Evolutionary conservation across 2,888 invertebrate genomes (phyloP).

Genomic region (Watsonalla cultraria): DNA sequence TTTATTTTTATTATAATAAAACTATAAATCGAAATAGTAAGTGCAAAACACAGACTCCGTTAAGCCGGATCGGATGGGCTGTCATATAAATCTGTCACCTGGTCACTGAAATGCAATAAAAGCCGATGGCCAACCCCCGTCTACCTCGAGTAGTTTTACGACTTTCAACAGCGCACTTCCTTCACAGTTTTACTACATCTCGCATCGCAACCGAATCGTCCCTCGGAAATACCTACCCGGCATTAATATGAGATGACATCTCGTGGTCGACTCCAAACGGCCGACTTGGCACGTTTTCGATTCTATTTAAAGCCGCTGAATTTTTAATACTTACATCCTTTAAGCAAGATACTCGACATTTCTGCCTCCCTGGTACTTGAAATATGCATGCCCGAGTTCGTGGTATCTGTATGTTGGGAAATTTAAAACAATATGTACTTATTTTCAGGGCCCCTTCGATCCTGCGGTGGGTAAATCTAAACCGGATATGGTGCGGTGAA

Average conservation of each 20-base stretch:
- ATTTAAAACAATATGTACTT: conserved; percentile 1
- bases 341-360: not conserved
- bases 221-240: conserved; percentile 20
- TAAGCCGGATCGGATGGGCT: not conserved
- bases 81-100: not conserved
- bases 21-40: too few relatives aligned
- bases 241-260: conserved; percentile 51
- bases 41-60: too few relatives aligned
- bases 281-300: conserved; percentile 66
- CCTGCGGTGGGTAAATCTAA: not conserved
- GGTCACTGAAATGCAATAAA: not conserved
- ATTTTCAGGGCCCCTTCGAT: not conserved
- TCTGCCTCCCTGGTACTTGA: conserved; percentile 13
- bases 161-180: not conserved
- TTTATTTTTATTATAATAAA: too few relatives aligned
- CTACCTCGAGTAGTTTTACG: not conserved
- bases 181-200: conserved; percentile 4
- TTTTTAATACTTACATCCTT: conserved; percentile 45
- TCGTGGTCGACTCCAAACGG: conserved; percentile 27
- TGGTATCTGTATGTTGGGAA: not conserved
- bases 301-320: conserved; percentile 69
- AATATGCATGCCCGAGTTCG: conserved; percentile 20
- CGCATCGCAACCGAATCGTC: conserved; percentile 13
- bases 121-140: not conserved
- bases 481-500: not conserved